Base-by-base conservation (phyloP, 2,113 vertebrate species). In the Corvus moneduloides region DNA sequence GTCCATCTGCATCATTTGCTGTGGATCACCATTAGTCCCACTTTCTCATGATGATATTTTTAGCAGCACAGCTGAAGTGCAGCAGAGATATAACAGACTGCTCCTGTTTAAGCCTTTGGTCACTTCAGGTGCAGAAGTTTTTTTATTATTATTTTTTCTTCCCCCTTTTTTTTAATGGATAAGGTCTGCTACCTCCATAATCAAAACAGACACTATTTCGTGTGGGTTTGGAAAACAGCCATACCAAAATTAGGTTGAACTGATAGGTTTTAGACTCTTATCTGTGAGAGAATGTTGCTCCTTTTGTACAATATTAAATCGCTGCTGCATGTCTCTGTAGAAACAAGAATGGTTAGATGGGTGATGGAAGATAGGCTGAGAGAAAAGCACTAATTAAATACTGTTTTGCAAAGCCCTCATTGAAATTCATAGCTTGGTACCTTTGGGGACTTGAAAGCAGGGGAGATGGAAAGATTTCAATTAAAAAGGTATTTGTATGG, bases 371-470 rank as follows among this genome's bases (percentile, higher is more conserved):
- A 86, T 74, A 80, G 63, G 48, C 94, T 97, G 97, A 97, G 90
- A 97, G 95, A 97, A 98, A 95, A 97, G 96, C 93, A 97, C 98
- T 96, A 98, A 98, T 98, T 96, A 97, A 96, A 96, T 93, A 95
- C 86, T 97, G 89, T 96, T 95, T 97, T 98, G 96, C 97, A 98
- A 97, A 97, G 95, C 87, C 94, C 97, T 98, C 97, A 98, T 98
- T 98, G 98, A 98, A 98, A 98, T 99, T 98, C 98, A 98, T 98
- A 98, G 98, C 98, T 98, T 97, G 98, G 97, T 98, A 98, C 97
- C 97, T 98, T 97, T 98, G 96, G 96, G 96, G 95, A 92, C 58
- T 94, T 97, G 94, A 77, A 97, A 97, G 91, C 95, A 93, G 94
- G 39, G 46, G 75, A 96, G 86, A 95, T 94, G 91, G 97, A 97